A percentile compares a stretch with the other conserved stretches of the same genome.
Evolutionary conservation across 2,797 vertebrate genomes (phyloP).

Genomic region (Eupleurogrammus muticus): DNA sequence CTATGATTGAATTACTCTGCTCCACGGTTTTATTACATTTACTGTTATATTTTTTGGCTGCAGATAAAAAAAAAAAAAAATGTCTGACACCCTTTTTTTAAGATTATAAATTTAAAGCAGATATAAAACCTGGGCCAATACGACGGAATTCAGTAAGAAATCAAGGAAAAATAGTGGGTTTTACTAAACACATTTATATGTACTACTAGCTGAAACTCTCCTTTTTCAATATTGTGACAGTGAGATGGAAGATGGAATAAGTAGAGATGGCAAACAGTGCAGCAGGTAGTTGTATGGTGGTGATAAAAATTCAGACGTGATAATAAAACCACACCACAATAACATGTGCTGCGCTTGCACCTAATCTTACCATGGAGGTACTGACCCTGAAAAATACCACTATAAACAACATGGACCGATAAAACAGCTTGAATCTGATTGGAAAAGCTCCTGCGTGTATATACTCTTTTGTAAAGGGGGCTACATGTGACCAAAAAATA

Average conservation of each 20-base stretch:
- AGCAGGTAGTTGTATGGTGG: neutral
- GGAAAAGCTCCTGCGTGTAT: too few species aligned
- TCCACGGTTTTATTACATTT: neutral
- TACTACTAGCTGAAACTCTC: too few species aligned
- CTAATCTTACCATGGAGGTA: too few species aligned
- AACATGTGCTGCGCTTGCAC: neutral
- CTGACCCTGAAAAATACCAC: too few species aligned
- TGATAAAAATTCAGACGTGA: neutral
- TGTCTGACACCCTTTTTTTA: neutral
- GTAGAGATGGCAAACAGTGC: neutral
- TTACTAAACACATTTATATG: too few species aligned
- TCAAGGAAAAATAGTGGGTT: neutral
- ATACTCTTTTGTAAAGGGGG: too few species aligned
- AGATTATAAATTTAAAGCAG: neutral
- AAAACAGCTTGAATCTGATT: too few species aligned
- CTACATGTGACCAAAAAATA: too few species aligned
- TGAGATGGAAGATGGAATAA: neutral
- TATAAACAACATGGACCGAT: too few species aligned
- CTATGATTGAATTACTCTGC: constrained; percentile 8
- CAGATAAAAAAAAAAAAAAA: neutral
- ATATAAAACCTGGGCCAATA: neutral
- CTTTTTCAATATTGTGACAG: too few species aligned
- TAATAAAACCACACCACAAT: neutral
- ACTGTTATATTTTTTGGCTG: constrained; percentile 12
- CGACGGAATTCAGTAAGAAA: neutral